Percentiles rank a stretch among this genome's conserved stretches.
Conservation (phyloP, 2,113 vertebrate species). For the Eleginops maclovinus region DNA sequence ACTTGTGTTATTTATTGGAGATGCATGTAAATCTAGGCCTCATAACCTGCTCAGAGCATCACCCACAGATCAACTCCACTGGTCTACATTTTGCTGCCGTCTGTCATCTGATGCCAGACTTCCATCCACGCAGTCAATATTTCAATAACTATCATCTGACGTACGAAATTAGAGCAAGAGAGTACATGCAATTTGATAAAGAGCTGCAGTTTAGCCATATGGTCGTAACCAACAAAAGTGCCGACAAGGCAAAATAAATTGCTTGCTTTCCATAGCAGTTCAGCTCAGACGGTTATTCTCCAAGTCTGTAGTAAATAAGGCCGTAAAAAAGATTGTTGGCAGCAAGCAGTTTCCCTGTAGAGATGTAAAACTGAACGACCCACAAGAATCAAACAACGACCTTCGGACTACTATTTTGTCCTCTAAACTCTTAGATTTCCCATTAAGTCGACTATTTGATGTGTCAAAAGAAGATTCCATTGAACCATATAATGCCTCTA, state of each 20-base stretch:
- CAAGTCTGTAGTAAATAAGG: conserved; percentile 13
- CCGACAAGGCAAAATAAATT: conserved; percentile 32
- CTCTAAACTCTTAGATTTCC: background rate
- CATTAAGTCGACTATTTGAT: background rate
- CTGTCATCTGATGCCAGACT: conserved; percentile 75
- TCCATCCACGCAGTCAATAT: conserved; percentile 66
- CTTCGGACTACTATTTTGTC: background rate
- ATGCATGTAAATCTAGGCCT: conserved; percentile 52
- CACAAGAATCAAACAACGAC: conserved; percentile 22
- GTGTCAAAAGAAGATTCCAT: background rate
- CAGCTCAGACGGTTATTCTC: conserved; percentile 22
- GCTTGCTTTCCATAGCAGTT: conserved; percentile 20
- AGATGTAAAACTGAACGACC: conserved; percentile 40
- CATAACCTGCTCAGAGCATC: conserved; percentile 14
- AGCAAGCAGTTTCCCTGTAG: conserved; percentile 2
- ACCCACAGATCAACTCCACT: conserved; percentile 47
- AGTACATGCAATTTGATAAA: background rate
- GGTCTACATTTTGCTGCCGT: conserved; percentile 58
- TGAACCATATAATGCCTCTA: background rate
- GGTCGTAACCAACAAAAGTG: background rate
- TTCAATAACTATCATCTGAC: conserved; percentile 51
- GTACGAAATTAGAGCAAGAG: conserved; percentile 29
- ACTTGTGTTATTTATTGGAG: conserved; percentile 25
- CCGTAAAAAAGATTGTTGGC: conserved; percentile 21
- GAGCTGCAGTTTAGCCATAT: conserved; percentile 2